Evolutionary conservation across 2,888 invertebrate species (phyloP), one percentile per base, ranked within the genome.

Genomic region (Drosophila phalerata): DNA sequence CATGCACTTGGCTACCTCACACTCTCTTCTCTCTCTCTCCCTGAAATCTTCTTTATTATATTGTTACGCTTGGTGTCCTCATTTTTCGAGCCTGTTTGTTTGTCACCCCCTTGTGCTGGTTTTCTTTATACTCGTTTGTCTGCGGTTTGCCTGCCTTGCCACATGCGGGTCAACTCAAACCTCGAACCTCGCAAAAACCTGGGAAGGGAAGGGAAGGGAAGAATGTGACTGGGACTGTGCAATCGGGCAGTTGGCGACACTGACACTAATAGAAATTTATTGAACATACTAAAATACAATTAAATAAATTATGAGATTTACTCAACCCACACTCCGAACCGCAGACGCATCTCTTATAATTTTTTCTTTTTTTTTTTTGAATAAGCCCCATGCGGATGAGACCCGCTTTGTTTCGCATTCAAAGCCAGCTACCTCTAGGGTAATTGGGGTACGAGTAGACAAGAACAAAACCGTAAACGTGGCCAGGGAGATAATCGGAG

Each of bases 251-350:
- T 51, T 61, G 78, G 75, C 69, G 76, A 65, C 79, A 69, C 61
- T 47, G 73, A 72, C 84, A 73, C 89, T 89, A 89, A 85, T 85
- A 85, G 73, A 89, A 89, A 85, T 85, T 85, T 85, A 85, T 85
- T 81, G 85, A 85, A 79, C 79, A 79, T 76, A 85, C 89, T 85
- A 89, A 89, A 85, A 85, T 85, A 83, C 84, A 85, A 85, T 85
- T 85, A 85, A 85, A 85, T 85, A 85, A 89, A 85, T 85, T 89
- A 89, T 85, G 88, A 88, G 89, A 85, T 85, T 88, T 84, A 58
- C 72, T 60, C 76, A 47, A 30, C 43, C 52, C 65, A 42, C 45
- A 28, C 9, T 1, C 28, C 25, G 13, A n/a, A 11, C 38, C 34
- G 40, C 40, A 48, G 38, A 45, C 61, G 60, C 76, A 75, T 81